Base-by-base conservation (phyloP, 2,113 vertebrate species). In the Ceuthmochares aereus region DNA sequence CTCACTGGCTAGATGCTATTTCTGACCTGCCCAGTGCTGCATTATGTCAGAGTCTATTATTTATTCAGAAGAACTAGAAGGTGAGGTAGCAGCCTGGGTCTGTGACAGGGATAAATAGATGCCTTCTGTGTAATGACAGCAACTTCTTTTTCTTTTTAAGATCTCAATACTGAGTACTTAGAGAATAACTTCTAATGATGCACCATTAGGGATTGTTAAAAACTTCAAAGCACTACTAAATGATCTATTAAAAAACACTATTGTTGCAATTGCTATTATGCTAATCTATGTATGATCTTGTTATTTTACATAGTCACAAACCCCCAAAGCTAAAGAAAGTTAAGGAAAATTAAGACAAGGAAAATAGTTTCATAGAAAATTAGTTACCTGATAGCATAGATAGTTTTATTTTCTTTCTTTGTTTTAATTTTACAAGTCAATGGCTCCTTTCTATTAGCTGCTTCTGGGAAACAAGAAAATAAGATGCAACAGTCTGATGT, bases 221-320 rank as follows among this genome's bases (percentile, higher is more conserved):
- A 96, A 95, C 90, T 95, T 90, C 82, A 95, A 96, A 95, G 91
- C 62, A 68, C 55, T 66, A 86, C 75, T 92, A 96, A 97, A 85
- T 29, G 74, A 89, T 88, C 87, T 96, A 75, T 89, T 94, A 90
- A 90, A 95, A 95, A 70, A 4, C 47, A 80, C 49, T 66, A 87
- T 89, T 95, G 49, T 95, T 92, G 52, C 81, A 59, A 84, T 62
- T 89, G 87, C 74, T 87, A 63, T 94, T 94, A 94, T 89, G 85
- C 30, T 97, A 91, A 95, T 96, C 80, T 89, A 56, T 54, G 30
- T 91, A 76, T 69, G 63, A 85, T 92, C 89, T 95, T 96, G 37
- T 92, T 91, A 85, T 87, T 87, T 89, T 75, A 47, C 59, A 89
- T 23, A 95, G 62, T 79, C 85, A 87, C 47, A 92, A 81, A 77